Percentiles rank a stretch among this genome's conserved stretches.
phyloP scores from a whole-genome alignment of 2,113 vertebrate species.

The Ardeotis arabs region DNA sequence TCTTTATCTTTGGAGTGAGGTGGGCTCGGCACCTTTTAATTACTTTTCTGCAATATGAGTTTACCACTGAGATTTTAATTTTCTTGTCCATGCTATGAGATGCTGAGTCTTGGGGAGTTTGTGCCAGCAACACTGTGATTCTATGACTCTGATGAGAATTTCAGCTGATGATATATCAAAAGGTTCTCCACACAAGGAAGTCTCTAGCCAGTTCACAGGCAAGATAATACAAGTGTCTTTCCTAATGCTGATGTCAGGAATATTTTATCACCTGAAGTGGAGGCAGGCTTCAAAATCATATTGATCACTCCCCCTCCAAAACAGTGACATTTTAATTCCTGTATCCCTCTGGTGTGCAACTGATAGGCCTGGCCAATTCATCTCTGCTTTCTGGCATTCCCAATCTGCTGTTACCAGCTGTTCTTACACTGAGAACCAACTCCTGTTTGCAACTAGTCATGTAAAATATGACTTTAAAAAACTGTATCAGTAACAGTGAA shows the following conservation, averaged over 20 bases:
- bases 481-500: not conserved
- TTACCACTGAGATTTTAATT: not conserved
- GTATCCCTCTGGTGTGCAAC: not conserved
- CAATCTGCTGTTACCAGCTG: conserved; percentile 19
- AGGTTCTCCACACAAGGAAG: not conserved
- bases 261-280: not conserved
- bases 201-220: not conserved
- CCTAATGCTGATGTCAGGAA: not conserved
- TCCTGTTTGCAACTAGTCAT: not conserved
- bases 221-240: not conserved
- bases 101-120: not conserved
- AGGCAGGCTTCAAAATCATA: not conserved
- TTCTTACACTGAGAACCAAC: not conserved
- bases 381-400: not conserved
- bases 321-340: conserved; percentile 2
- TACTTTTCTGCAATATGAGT: not conserved
- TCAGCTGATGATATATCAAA: not conserved
- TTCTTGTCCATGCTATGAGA: not conserved
- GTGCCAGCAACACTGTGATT: not conserved
- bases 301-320: not conserved
- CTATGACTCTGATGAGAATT: not conserved
- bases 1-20: not conserved
- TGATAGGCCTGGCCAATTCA: conserved; percentile 30
- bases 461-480: not conserved
- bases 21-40: not conserved